Percentiles rank a stretch among this genome's conserved stretches.
Conservation (phyloP, 2,797 vertebrate species). For the Coluber constrictor region DNA sequence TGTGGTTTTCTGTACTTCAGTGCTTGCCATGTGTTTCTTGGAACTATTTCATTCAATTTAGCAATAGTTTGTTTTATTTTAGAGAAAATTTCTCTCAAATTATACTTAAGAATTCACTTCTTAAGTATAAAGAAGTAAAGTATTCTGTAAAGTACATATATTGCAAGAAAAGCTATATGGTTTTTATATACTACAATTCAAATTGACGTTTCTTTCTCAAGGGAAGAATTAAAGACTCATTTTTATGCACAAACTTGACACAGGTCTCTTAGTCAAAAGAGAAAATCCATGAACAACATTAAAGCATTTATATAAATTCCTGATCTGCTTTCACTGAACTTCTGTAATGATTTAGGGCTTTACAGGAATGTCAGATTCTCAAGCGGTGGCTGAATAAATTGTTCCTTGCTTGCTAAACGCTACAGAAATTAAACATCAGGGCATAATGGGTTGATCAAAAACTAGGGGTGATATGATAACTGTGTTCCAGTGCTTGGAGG, state of each 20-base stretch:
- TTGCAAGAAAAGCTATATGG: no score
- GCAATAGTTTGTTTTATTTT: no score
- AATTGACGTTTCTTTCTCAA: not conserved
- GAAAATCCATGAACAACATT: conserved; percentile 37
- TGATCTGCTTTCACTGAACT: conserved; percentile 1
- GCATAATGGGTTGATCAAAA: not conserved
- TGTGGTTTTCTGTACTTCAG: no score
- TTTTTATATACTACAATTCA: no score
- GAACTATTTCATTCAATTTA: no score
- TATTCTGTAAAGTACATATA: no score
- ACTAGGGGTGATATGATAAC: not conserved
- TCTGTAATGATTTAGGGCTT: conserved; percentile 4
- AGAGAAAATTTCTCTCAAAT: no score
- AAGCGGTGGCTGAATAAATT: not conserved
- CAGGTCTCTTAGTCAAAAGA: conserved; percentile 2
- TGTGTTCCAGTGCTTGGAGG: no score
- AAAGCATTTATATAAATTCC: conserved; percentile 18
- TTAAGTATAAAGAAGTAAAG: no score
- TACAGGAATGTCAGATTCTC: not conserved
- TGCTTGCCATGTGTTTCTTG: no score
- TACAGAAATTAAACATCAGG: not conserved
- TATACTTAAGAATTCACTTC: no score
- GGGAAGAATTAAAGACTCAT: conserved; percentile 40
- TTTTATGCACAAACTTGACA: conserved; percentile 9
- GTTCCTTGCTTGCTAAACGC: not conserved